phyloP scores from a whole-genome alignment of 2,113 vertebrate genomes.

The Trematomus loennbergii region DNA sequence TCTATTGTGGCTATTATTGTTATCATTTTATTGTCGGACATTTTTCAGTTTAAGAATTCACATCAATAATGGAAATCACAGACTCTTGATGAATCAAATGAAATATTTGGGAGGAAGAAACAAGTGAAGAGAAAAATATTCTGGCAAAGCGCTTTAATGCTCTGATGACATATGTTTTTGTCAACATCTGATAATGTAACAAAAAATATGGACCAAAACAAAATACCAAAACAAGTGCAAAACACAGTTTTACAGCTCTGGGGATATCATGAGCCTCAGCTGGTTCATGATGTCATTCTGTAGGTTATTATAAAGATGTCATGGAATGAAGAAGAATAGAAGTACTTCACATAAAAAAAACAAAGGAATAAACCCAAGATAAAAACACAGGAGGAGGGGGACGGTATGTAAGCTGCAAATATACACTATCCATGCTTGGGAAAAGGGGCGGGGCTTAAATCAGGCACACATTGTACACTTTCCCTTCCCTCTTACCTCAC shows the following conservation, averaged over 20 bases:
- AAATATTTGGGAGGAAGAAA: neutral
- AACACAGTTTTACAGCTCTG: too few species aligned
- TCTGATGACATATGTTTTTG: neutral
- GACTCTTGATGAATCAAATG: neutral
- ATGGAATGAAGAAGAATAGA: too few species aligned
- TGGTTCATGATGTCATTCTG: neutral
- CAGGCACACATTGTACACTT: conserved; percentile 33
- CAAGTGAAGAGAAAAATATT: neutral
- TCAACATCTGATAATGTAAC: neutral
- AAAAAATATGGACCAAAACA: too few species aligned
- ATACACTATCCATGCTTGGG: conserved; percentile 11
- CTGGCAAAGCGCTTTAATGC: neutral
- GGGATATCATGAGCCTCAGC: neutral
- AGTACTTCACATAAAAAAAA: neutral
- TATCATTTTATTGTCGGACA: neutral
- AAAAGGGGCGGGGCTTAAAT: conserved; percentile 23
- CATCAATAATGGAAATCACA: neutral
- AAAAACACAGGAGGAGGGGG: neutral
- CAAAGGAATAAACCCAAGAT: neutral
- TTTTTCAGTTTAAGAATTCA: neutral
- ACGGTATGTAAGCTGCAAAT: conserved; percentile 28
- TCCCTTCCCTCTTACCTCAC: conserved; percentile 9
- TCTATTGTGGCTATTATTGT: too few species aligned
- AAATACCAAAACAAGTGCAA: neutral
- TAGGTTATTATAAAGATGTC: neutral